Conservation (phyloP, 2,888 invertebrate species). For the Nudaria mundana region DNA sequence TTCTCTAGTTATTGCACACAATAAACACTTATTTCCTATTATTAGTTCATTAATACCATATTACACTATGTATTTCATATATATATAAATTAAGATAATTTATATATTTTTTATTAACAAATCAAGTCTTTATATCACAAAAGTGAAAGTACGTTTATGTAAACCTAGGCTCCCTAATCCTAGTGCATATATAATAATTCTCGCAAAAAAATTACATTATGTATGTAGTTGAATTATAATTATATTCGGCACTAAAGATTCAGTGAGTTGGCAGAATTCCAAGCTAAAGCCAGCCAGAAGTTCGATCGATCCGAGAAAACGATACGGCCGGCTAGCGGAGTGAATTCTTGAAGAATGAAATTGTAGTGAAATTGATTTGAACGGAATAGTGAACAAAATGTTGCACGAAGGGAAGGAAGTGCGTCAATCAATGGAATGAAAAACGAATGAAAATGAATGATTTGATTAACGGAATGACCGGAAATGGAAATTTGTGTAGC, state of each 20-base stretch:
- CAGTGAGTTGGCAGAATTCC: conserved; percentile 42
- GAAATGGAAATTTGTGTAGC: neutral
- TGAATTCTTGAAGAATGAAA: conserved; percentile 1
- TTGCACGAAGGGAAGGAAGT: neutral
- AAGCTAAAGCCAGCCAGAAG: conserved; percentile 42
- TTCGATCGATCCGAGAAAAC: conserved; percentile 41
- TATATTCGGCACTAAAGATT: conserved; percentile 29
- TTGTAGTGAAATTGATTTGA: no score
- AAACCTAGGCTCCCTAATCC: conserved; percentile 9
- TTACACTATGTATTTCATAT: conserved; percentile 33
- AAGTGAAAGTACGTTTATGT: conserved; percentile 10
- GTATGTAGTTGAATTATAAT: no score
- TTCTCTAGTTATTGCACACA: conserved; percentile 31
- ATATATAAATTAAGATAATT: neutral
- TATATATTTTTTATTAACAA: conserved; percentile 17
- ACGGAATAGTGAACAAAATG: neutral
- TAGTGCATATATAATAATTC: conserved; percentile 5
- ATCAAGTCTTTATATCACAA: no score
- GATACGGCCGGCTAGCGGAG: no score
- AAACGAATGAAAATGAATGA: no score
- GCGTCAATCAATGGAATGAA: neutral
- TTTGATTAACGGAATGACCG: neutral
- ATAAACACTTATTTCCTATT: conserved; percentile 38
- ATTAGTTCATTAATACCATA: conserved; percentile 33
- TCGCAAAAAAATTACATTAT: neutral